Conservation (phyloP, 2,113 vertebrate genomes). For the Laticauda laticaudata region DNA sequence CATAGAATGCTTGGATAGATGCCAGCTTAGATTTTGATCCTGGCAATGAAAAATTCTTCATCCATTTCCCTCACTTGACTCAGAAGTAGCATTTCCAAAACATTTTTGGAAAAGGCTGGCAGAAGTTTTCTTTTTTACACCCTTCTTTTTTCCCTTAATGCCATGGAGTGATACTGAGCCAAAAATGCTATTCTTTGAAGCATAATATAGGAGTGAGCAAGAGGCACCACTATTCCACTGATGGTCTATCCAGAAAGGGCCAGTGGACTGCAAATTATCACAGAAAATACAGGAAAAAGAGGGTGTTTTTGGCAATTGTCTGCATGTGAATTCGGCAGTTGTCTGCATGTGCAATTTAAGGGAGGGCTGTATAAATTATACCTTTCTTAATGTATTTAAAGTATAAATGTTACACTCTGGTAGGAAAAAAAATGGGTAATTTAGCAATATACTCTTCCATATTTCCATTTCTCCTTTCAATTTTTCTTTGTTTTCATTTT, state of each 20-base stretch:
- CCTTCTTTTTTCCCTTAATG: not conserved
- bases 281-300: not conserved
- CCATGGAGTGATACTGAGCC: not conserved
- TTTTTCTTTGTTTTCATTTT: not conserved
- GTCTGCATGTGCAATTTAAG: not conserved
- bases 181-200: not conserved
- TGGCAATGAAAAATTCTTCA: not conserved
- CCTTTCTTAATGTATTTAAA: not conserved
- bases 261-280: not conserved
- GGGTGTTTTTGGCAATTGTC: not conserved
- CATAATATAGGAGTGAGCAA: not conserved
- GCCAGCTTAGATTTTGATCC: not conserved
- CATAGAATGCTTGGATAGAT: not conserved
- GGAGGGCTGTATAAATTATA: not conserved
- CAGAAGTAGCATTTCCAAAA: not conserved
- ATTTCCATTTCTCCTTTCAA: not conserved
- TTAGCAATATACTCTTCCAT: not conserved
- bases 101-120: not conserved
- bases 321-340: not conserved
- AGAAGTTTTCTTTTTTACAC: not conserved
- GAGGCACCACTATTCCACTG: not conserved
- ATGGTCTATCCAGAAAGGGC: not conserved
- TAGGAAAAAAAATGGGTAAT: not conserved
- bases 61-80: not conserved
- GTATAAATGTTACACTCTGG: not conserved